Conservation (phyloP, 2,797 vertebrate species). For the Anniella stebbinsi region DNA sequence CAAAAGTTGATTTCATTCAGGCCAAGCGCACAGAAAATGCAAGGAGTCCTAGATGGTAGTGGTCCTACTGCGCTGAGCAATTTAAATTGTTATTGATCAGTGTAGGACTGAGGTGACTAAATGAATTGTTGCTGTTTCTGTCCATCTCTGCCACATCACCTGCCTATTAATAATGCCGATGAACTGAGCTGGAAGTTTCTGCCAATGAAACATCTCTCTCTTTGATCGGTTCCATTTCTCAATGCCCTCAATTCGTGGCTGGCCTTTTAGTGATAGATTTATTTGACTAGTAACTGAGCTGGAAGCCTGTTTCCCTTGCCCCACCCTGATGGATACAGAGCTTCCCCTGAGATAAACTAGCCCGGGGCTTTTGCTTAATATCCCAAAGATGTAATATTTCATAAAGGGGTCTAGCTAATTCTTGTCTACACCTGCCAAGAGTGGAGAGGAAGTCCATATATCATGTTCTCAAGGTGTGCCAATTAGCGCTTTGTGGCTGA, state of each 20-base stretch:
- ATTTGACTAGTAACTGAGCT: background rate
- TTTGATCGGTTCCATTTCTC: constrained; percentile 5
- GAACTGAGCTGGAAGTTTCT: background rate
- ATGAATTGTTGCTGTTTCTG: background rate
- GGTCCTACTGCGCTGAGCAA: background rate
- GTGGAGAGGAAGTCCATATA: background rate
- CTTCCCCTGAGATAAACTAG: background rate
- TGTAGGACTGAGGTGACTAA: background rate
- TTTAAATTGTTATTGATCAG: background rate
- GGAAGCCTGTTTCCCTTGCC: background rate
- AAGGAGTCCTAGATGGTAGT: background rate
- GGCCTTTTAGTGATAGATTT: constrained; percentile 6
- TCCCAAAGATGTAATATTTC: accelerated
- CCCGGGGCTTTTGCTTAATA: background rate
- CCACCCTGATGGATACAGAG: background rate
- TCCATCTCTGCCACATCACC: background rate
- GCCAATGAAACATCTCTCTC: constrained; percentile 8
- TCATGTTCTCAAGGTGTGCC: background rate
- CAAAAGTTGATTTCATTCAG: background rate
- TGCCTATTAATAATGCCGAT: constrained; percentile 9
- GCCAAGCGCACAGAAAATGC: background rate
- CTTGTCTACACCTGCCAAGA: accelerated
- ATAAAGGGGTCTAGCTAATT: background rate
- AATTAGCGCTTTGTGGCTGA: constrained; percentile 4
- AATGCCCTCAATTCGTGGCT: background rate